phyloP scores from a whole-genome alignment of 2,797 vertebrate species.

The Hyperoplus immaculatus region DNA sequence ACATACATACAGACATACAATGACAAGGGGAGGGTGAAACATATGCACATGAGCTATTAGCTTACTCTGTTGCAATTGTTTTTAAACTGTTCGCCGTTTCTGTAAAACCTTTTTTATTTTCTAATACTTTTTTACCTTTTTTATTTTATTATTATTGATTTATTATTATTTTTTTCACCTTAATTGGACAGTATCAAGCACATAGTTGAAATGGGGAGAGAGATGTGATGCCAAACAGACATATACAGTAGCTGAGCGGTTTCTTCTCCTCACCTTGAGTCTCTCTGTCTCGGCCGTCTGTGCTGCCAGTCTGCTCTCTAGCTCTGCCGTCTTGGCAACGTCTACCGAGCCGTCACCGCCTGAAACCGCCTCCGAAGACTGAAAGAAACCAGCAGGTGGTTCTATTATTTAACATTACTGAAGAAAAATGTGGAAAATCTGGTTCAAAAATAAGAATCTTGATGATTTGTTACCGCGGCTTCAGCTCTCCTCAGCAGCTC shows the following conservation, averaged over 20 bases:
- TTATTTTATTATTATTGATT: too few species aligned
- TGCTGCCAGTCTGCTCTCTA: conserved; percentile 85
- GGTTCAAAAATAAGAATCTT: neutral
- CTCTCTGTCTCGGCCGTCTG: conserved; percentile 86
- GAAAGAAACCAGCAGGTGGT: neutral
- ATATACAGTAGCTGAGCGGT: neutral
- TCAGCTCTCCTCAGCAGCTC: conserved; percentile 88
- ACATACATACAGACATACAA: neutral
- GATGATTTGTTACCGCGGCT: conserved; percentile 70
- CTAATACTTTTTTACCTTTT: too few species aligned
- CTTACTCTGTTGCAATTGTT: too few species aligned
- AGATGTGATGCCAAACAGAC: neutral
- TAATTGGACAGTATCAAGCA: too few species aligned
- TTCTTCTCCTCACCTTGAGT: conserved; percentile 84
- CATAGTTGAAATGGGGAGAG: too few species aligned
- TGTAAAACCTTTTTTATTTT: too few species aligned
- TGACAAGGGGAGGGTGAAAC: neutral
- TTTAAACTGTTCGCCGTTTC: too few species aligned
- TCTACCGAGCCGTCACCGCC: conserved; percentile 60
- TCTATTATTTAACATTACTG: neutral
- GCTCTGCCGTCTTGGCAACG: conserved; percentile 74
- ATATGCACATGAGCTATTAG: too few species aligned
- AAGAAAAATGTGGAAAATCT: neutral
- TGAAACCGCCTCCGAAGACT: conserved; percentile 60
- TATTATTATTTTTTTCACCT: too few species aligned